These are phyloP conservation scores for Lepus europaeus DNA, from an alignment of 2,113 vertebrate species.

Conservation along the genomic window DNA sequence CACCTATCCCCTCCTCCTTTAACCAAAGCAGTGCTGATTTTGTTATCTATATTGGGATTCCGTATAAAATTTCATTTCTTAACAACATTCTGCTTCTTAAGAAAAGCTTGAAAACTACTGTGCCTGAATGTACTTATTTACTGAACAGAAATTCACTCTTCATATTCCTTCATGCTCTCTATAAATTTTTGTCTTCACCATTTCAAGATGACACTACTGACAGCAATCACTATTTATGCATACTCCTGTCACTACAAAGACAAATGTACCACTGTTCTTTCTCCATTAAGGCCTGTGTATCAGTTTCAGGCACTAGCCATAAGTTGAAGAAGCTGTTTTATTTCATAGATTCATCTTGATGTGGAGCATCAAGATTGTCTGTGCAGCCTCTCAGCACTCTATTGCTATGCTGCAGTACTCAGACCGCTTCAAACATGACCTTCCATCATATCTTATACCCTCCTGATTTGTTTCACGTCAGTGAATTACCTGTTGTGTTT, in stretches of 20 bases:
- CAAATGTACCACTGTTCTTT: slow-evolving; percentile 21
- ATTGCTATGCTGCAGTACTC: not conserved
- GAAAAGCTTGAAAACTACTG: slow-evolving; percentile 52
- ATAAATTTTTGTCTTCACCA: slow-evolving; percentile 35
- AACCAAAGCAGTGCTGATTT: slow-evolving; percentile 13
- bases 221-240: not conserved
- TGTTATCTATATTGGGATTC: slow-evolving; percentile 37
- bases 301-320: not conserved
- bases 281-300: not conserved
- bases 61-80: slow-evolving; percentile 35
- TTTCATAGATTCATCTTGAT: slow-evolving; percentile 14
- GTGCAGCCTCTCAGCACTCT: not conserved
- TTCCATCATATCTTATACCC: not conserved
- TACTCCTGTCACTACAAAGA: slow-evolving; percentile 9
- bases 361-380: not conserved
- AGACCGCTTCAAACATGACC: not conserved
- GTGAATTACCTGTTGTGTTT: slow-evolving; percentile 56
- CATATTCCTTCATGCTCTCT: slow-evolving; percentile 39
- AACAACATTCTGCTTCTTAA: not conserved
- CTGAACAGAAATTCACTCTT: not conserved
- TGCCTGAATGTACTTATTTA: not conserved
- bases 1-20: not conserved
- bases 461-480: slow-evolving; percentile 38
- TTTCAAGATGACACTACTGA: slow-evolving; percentile 5
- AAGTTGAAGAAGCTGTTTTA: slow-evolving; percentile 40